Base-by-base conservation (phyloP, 2,888 invertebrate genomes). In the Acronicta leporina region DNA sequence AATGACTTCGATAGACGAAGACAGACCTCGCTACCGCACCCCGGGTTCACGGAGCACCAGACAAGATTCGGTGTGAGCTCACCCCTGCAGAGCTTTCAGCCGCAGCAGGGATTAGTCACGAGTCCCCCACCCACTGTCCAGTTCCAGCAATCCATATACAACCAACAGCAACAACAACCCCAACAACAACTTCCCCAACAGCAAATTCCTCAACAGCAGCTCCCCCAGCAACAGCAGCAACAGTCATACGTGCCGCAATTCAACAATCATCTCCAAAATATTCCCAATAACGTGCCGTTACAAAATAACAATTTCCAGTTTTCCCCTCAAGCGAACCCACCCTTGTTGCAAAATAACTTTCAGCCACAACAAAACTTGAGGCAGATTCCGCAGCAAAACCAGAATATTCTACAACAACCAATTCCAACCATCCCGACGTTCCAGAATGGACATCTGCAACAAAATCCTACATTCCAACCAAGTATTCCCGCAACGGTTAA, bases 1-100 rank as follows among this genome's bases (percentile, higher is more conserved):
- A 92, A 94, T 91, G 94, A 94, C 73, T 94, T 87, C 84, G 94
- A 94, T 72, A 88, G 92, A 87, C 90, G 88, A 87, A 88, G 94
- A 83, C 92, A 92, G 73, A 85, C 89, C 40, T 74, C 87, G 27
- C 76, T 89, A 70, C 89, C 89, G 55, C 92, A 91, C 59, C 83
- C 91, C 42, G 92, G 92, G 43, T 93, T 94, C 82, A 92, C 73
- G 67, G 94, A 94, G 68, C 94, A 94, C 66, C 94, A 93, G 74
- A 92, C 93, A 42, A 90, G 94, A 87, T 94, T 94, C 70, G 94
- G 94, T 40, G 77, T 93, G 50, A 92, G 74, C 67, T 92, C 93
- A 8, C 92, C 92, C 1, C 83, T 94, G 6, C 94, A 92, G 77
- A 90, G 80, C 68, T 94, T 92, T 78, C 92, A 90, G 61, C 78